phyloP scores from a whole-genome alignment of 1,140 invertebrate species.

The Dolichoris vasculosae region DNA sequence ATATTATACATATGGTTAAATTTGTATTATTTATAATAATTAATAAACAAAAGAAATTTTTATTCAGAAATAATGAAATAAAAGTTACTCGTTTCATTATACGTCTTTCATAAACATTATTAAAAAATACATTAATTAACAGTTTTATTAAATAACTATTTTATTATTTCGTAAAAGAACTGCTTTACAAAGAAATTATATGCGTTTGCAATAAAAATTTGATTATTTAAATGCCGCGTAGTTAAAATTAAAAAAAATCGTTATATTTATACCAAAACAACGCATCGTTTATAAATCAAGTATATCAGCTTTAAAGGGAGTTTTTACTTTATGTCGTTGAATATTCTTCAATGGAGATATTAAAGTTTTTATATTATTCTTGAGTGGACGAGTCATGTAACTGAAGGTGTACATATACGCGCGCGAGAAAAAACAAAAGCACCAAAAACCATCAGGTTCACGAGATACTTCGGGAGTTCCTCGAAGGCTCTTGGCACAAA shows the following conservation, averaged over 20 bases:
- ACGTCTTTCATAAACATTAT: too few relatives aligned
- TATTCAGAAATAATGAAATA: too few relatives aligned
- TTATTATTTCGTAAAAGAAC: too few relatives aligned
- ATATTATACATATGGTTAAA: too few relatives aligned
- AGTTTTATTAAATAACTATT: too few relatives aligned
- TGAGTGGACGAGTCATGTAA: not conserved
- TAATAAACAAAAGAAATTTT: too few relatives aligned
- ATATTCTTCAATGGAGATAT: not conserved
- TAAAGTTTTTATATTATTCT: not conserved
- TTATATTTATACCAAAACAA: not conserved
- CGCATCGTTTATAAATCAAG: not conserved
- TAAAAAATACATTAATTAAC: too few relatives aligned
- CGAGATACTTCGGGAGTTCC: not conserved
- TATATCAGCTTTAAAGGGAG: not conserved
- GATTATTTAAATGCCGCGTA: not conserved
- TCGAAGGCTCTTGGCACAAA: not conserved
- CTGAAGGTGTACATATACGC: too few relatives aligned
- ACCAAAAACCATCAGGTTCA: not conserved
- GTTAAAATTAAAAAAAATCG: not conserved
- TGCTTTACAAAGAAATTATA: too few relatives aligned
- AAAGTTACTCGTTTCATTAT: too few relatives aligned
- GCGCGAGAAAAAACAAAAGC: not conserved
- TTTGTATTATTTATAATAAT: too few relatives aligned
- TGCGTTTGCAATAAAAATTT: too few relatives aligned
- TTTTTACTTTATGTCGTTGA: not conserved